These are phyloP conservation scores for Asarcornis scutulata DNA, from an alignment of 2,113 vertebrate genomes.

Conservation along the genomic window DNA sequence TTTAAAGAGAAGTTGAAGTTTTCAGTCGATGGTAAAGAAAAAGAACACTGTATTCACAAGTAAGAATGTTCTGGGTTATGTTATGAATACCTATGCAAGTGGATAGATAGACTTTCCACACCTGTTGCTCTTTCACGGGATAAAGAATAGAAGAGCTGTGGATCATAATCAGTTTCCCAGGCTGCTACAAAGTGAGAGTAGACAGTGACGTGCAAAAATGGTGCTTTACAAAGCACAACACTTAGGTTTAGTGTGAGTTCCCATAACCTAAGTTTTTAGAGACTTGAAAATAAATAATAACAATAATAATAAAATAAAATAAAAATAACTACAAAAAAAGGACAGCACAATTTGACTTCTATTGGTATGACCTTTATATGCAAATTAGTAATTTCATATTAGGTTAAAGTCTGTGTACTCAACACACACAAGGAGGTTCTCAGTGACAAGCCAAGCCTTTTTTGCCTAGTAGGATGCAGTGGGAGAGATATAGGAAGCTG, in stretches of 20 bases:
- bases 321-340: not conserved
- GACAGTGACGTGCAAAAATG: not conserved
- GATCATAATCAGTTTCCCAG: not conserved
- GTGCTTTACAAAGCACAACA: not conserved
- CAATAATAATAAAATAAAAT: too few relatives aligned
- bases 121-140: not conserved
- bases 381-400: not conserved
- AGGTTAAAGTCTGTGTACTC: not conserved
- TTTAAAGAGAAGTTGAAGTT: not conserved
- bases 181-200: not conserved
- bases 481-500: not conserved
- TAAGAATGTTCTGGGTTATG: not conserved
- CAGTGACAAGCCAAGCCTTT: not conserved
- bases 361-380: not conserved
- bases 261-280: not conserved
- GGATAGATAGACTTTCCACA: not conserved
- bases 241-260: not conserved
- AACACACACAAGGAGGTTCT: not conserved
- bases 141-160: not conserved
- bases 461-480: not conserved
- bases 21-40: not conserved
- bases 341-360: not conserved
- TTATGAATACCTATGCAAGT: not conserved
- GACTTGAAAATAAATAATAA: not conserved
- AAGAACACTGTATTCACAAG: not conserved